Evolutionary conservation across 2,113 vertebrate species (phyloP), one percentile per base, ranked within the genome.

Genomic region (Chascanopsetta lugubris): DNA sequence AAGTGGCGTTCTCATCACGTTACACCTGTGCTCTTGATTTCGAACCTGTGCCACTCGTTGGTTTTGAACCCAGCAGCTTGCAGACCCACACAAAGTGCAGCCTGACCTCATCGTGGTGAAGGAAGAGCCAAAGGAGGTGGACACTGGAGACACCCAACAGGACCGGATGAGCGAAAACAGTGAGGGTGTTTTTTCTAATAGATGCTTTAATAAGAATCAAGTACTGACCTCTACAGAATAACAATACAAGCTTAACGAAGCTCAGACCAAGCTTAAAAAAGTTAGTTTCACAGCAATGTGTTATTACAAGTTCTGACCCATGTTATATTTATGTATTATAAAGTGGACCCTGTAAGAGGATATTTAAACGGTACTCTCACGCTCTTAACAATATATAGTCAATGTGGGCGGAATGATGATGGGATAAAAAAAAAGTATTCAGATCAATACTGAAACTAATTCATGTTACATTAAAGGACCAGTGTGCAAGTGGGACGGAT

Each of bases 41-140:
- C 6, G 26, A 55, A 57, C n/a, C 26, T 1, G 1, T 72, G 6
- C 2, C 1, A 4, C 43, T 26, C 15, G 25, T n/a, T 55, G 1
- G 66, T 26, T 6, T 24, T 42, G n/a, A n/a, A n/a, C 18, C 36
- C 15, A 58, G 24, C 25, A 88, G 86, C 12, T 72, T 6, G 21
- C 43, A 69, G 75, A 67, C 34, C 47, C 45, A 34, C 29, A 5
- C 1, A 77, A 60, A 55, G 83, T 83, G 10, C 81, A 82, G 9
- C 61, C 69, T 30, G 58, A 80, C 7, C 32, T 75, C 13, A 69
- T 82, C 5, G 46, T 84, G 22, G 66, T 93, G 5, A 93, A 93
- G 61, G 83, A 89, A 24, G 92, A 93, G 67, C 78, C 60, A 0
- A 8, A 47, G 25, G 87, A 89, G 34, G 49, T 78, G 53, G 79